phyloP scores from a whole-genome alignment of 2,888 invertebrate genomes.

The Acanthosepion esculentum region DNA sequence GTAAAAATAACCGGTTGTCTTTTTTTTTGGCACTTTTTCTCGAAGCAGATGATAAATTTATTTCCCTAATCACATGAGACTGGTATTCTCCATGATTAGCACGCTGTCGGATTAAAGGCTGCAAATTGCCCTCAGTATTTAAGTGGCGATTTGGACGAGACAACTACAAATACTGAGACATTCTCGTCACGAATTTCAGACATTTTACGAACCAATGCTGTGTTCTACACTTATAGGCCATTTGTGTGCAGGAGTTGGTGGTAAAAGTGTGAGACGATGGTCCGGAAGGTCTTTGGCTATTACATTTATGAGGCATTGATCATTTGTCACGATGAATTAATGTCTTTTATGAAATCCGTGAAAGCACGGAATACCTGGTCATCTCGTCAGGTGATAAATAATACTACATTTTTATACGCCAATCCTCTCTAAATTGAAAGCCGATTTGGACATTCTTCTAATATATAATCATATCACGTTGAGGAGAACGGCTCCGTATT shows the following conservation, averaged over 20 bases:
- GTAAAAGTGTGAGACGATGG: neutral
- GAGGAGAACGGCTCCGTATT: too few relatives aligned
- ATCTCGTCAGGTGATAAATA: too few relatives aligned
- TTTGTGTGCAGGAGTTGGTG: neutral
- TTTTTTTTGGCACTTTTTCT: neutral
- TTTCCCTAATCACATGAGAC: slow-evolving; percentile 9
- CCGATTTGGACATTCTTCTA: too few relatives aligned
- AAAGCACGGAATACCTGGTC: too few relatives aligned
- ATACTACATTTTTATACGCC: too few relatives aligned
- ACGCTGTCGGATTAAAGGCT: neutral
- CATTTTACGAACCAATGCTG: neutral
- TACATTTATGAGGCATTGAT: too few relatives aligned
- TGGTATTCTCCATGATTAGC: neutral
- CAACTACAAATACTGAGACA: neutral
- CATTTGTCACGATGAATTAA: too few relatives aligned
- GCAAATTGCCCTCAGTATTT: neutral
- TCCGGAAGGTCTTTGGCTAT: too few relatives aligned
- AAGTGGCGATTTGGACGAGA: neutral
- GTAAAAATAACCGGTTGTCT: neutral
- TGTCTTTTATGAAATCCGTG: too few relatives aligned
- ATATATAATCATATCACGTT: too few relatives aligned
- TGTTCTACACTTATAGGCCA: neutral
- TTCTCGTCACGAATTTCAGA: neutral
- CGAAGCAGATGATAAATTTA: neutral
- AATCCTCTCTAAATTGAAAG: too few relatives aligned